These are phyloP conservation scores for Dipus sagitta DNA, from an alignment of 2,797 vertebrate species.

Conservation along the genomic window DNA sequence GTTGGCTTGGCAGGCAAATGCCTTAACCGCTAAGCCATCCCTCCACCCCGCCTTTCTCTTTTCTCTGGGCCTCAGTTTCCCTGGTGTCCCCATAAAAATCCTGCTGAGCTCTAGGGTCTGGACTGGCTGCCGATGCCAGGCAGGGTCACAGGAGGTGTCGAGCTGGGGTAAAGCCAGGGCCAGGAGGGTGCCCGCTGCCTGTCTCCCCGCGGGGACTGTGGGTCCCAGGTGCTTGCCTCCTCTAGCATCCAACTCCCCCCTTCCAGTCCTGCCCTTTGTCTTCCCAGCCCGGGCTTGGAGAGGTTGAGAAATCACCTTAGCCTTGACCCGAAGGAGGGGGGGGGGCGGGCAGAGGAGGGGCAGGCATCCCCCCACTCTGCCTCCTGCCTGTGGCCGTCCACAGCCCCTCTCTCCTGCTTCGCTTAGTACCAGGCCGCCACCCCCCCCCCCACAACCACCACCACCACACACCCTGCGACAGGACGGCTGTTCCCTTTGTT, in stretches of 20 bases:
- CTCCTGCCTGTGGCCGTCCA: constrained; percentile 71
- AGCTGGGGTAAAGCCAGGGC: not conserved
- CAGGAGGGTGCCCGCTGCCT: constrained; percentile 60
- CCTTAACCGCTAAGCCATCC: too few relatives aligned
- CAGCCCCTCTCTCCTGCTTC: constrained; percentile 83
- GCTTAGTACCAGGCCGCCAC: constrained; percentile 34
- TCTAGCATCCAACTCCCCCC: constrained; percentile 68
- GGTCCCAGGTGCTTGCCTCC: constrained; percentile 73
- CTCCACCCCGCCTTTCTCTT: not conserved
- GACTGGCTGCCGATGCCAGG: constrained; percentile 25
- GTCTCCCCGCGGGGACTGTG: constrained; percentile 29
- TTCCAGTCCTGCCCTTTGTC: constrained; percentile 72
- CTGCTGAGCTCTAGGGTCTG: not conserved
- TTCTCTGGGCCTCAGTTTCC: constrained; percentile 62
- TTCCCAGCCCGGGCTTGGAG: constrained; percentile 58
- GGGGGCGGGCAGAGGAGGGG: constrained; percentile 64
- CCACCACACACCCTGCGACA: not conserved
- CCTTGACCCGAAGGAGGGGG: constrained; percentile 76
- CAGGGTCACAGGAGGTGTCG: not conserved
- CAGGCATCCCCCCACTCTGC: constrained; percentile 43
- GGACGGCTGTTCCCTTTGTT: constrained; percentile 80
- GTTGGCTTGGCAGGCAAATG: too few relatives aligned
- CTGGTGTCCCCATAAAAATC: not conserved
- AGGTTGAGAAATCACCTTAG: constrained; percentile 84
- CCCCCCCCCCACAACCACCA: not conserved